Evolutionary conservation across 2,113 vertebrate species (phyloP), one percentile per base, ranked within the genome.

Genomic region (Oreotrochilus melanogaster): DNA sequence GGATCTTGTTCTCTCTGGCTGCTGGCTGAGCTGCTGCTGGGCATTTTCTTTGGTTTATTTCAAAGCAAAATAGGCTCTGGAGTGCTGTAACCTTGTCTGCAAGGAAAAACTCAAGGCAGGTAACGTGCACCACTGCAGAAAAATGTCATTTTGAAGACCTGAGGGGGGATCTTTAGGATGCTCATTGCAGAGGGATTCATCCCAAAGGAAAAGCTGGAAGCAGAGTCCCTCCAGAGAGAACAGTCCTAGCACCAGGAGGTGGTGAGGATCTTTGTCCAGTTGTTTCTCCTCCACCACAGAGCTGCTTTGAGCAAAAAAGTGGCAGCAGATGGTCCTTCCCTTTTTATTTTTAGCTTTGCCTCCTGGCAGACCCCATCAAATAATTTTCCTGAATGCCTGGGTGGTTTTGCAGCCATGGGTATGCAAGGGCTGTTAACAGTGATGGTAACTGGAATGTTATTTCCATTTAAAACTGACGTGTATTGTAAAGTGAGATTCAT

Each of bases 401-500:
- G 33, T 51, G 11, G 61, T 54, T 75, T 88, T 76, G 50, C 70
- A 84, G 19, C 50, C 8, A 0, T 69, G 53, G 57, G 47, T 88
- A 47, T 58, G 61, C 58, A 81, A 81, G 56, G 35, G 33, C 70
- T 92, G 53, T 97, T 97, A 96, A 95, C 75, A 75, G 66, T 4
- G 8, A 3, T 92, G 33, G 66, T 95, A 95, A 97, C 78, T 97
- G 92, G 82, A 91, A 70, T 88, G 74, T 91, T 97, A 94, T 96
- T 98, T 96, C 95, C 85, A 81, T 94, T 96, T 97, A 71, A 97
- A 97, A 92, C n/a, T 84, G 95, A 72, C 89, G 95, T 88, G 67
- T 80, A 56, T 96, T 96, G 95, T 97, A 81, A 95, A 95, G 65
- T 94, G 67, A 78, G 60, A 90, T 96, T 96, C 88, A 80, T 96